Base-by-base conservation (phyloP, 2,113 vertebrate genomes). In the Zeus faber region DNA sequence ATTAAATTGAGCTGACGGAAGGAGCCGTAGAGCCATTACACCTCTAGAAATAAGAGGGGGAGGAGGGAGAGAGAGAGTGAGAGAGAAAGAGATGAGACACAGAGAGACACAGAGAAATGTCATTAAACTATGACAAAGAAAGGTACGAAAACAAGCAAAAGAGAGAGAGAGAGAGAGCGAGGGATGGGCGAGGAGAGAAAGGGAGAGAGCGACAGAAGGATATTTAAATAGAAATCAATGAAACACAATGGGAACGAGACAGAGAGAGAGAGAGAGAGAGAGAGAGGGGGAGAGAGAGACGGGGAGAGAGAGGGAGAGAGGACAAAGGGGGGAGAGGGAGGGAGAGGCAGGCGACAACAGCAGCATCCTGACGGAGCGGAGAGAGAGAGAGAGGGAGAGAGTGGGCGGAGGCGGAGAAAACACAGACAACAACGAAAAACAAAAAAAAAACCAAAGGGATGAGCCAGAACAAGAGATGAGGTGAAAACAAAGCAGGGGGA, bases 361-460 rank as follows among this genome's bases (percentile, higher is more conserved):
- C n/a, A n/a, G n/a, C n/a, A 31, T 31, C 5, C 27, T 10, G 10
- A 1, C 27, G 10, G 10, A 31, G 6, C 27, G 10, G 27, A 5
- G 31, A 13, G 31, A 33, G 31, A 33, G 4, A 33, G 31, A 33
- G 31, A 33, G 31, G 8, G 31, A 33, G 31, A 33, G 31, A 3
- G 31, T n/a, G n/a, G n/a, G n/a, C n/a, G n/a, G n/a, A n/a, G n/a
- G n/a, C n/a, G 13, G 29, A 33, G 13, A n/a, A n/a, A n/a, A n/a
- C 1, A 33, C 29, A 33, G 7, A 29, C 26, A 29, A 6, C 11
- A 35, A 35, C 11, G 11, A n/a, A 2, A 10, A 8, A 2, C 60
- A 53, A 27, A 18, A 22, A 61, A 62, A 8, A 2, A 63, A 53
- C 27, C 22, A 22, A 61, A 62, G 11, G 13, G 5, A 10, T n/a